Evolutionary conservation across 2,113 vertebrate species (phyloP), one percentile per base, ranked within the genome.

Genomic region (Crotophaga sulcirostris): DNA sequence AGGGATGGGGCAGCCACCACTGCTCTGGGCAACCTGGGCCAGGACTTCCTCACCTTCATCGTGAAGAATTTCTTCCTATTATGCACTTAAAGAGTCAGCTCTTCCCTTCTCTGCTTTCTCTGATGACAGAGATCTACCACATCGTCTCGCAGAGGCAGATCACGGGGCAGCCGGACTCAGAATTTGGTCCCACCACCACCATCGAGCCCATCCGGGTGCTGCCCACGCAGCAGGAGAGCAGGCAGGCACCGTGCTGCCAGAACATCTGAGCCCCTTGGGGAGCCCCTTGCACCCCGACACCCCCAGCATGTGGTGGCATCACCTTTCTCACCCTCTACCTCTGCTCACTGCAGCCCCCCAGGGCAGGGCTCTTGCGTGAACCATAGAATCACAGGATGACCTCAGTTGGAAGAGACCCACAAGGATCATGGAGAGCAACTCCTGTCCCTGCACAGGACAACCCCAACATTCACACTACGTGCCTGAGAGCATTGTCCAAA

Each of bases 121-220:
- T 82, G 58, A 74, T 72, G 67, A 63, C 98, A 99, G 99, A 98
- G 96, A 99, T 99, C 97, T 98, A 99, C 97, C 98, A 93, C 97
- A 98, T 99, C 23, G 98, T 99, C 82, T 99, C 99, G 1, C 98
- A 99, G 98, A 96, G 98, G 94, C 99, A 99, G 97, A 99, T 99
- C 60, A 91, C 98, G 0, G 98, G 98, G 49, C 98, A 97, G 64
- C 96, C 88, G 0, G 98, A 99, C 87, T 45, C 97, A 0, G 98
- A 99, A 89, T 98, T 99, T 4, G 98, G 98, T 5, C 98, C 98
- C 55, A 95, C 97, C 96, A 98, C 97, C 44, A 97, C 98, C 94
- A 98, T 99, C 5, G 98, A 99, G 66, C 98, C 98, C 96, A 99
- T 99, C 97, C 98, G 96, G 18, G 98, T 99, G 68, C 98, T 99